Percentiles rank a stretch among this genome's conserved stretches.
These are phyloP conservation scores for Mantis religiosa DNA, from an alignment of 2,888 invertebrate species.

Conservation along the genomic window DNA sequence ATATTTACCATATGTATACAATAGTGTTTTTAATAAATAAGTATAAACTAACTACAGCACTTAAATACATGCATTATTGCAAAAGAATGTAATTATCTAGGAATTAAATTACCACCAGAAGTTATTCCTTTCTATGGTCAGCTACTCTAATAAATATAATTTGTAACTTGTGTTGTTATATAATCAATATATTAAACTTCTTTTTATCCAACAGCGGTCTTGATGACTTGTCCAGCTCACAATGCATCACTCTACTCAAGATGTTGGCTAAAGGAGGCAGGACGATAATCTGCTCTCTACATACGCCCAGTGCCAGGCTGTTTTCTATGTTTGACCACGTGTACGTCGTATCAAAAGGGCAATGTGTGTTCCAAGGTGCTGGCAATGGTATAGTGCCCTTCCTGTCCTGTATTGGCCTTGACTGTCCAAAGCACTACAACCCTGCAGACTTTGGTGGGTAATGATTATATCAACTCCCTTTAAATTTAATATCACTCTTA, in stretches of 20 bases:
- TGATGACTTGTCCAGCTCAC: conserved; percentile 85
- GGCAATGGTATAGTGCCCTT: conserved; percentile 77
- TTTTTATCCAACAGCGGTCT: conserved; percentile 61
- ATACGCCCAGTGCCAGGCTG: conserved; percentile 91
- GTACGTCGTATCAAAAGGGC: conserved; percentile 82
- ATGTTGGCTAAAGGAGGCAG: conserved; percentile 79
- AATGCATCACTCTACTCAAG: conserved; percentile 82
- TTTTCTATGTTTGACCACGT: conserved; percentile 90
- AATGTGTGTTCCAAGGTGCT: conserved; percentile 85
- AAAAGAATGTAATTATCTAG: too few species aligned
- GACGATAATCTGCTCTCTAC: conserved; percentile 90
- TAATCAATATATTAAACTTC: too few species aligned
- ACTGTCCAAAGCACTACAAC: conserved; percentile 89
- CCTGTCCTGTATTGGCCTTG: conserved; percentile 67
- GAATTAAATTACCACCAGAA: too few species aligned
- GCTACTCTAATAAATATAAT: too few species aligned
- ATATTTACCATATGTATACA: too few species aligned
- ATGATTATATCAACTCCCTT: too few species aligned
- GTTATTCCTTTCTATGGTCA: too few species aligned
- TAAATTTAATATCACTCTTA: too few species aligned
- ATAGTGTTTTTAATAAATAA: too few species aligned
- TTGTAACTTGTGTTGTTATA: too few species aligned
- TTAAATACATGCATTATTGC: too few species aligned
- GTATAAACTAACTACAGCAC: too few species aligned
- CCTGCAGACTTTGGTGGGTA: conserved; percentile 93